Evolutionary conservation across 2,888 invertebrate genomes (phyloP), one percentile per base, ranked within the genome.

Genomic region (Ommatoiulus sabulosus): DNA sequence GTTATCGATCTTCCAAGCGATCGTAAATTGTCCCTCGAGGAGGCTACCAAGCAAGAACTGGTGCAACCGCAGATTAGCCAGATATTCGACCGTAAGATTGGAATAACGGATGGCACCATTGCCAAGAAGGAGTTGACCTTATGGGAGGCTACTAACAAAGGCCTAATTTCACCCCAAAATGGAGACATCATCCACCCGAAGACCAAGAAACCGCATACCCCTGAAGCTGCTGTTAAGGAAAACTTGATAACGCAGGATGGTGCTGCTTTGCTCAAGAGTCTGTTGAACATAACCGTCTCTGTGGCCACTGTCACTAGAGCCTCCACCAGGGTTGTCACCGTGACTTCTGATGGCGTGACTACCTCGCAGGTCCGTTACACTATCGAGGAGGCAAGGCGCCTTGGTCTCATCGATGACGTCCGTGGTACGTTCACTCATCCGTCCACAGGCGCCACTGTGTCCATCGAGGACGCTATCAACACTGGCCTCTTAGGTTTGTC

Each of bases 221-320:
- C 97, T 89, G 96, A 97, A 91, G 96, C 96, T 92, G 98, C 98
- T 48, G 96, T 98, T 89, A 95, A 96, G 92, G 95, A 95, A 89
- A 96, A 96, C 91, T 94, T 97, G 91, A 96, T 98, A 57, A 96
- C 97, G 15, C 95, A 96, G 0, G 96, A 97, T 93, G 98, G 98
- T 89, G 97, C 97, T 86, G 95, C 97, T 89, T 94, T 97, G 92
- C 94, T 97, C 90, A 96, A 96, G 93, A 97, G 97, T 91, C 93
- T 98, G 88, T 93, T 98, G 88, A 97, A 97, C 92, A 96, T 98
- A 88, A 96, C 97, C 12, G 95, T 98, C 72, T 97, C 97, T 2
- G 95, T 97, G 24, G 96, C 97, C 92, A 97, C 97, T 8, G 96
- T 97, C 48, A 97, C 97, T 6, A 96, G 96, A 92, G 95, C 97